Evolutionary conservation across 2,113 vertebrate species (phyloP), one percentile per base, ranked within the genome.

Genomic region (Misgurnus mizolepis): DNA sequence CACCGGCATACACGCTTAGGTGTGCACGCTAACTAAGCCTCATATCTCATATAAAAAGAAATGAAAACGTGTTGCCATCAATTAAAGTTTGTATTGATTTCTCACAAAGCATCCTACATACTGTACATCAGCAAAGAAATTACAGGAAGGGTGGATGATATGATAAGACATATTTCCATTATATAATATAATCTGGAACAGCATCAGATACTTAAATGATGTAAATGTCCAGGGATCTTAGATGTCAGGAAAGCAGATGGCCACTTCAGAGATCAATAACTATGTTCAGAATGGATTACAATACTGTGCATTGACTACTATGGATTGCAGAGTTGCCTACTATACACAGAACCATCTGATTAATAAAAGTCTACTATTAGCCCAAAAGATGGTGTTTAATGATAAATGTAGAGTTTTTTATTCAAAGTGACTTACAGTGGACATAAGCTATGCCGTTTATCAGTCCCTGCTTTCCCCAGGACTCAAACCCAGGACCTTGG

Each of bases 11-110:
- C 22, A 22, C 22, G 22, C 22, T 22, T 22, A 34, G 27, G 27
- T 34, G 27, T 34, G 27, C 27, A 34, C 27, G 27, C 27, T 34
- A 34, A 34, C 27, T 34, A 34, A 34, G 27, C 1, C 27, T 34
- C 27, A 17, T 22, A 18, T 14, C 18, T 14, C 14, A 4, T 18
- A 61, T 2, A 47, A 6, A 27, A 17, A 27, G 18, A 34, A 34
- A 34, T 50, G n/a, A 2, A 62, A 55, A 27, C 47, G 14, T 17
- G 72, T 22, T 62, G 18, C 56, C 56, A 17, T 34, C 56, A 75
- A 74, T 74, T 74, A 74, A 58, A 74, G 40, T 15, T 56, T 47
- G 72, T 41, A 11, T 62, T 62, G 72, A 62, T 62, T 75, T 75
- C 58, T 62, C 5, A 27, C 72, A 43, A 0, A 60, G 27, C 53